Percentiles rank a stretch among this genome's conserved stretches.
These are phyloP conservation scores for Holothuria glaberrima DNA, from an alignment of 35 echinoderm and acorn worm genomes.

Conservation along the genomic window DNA sequence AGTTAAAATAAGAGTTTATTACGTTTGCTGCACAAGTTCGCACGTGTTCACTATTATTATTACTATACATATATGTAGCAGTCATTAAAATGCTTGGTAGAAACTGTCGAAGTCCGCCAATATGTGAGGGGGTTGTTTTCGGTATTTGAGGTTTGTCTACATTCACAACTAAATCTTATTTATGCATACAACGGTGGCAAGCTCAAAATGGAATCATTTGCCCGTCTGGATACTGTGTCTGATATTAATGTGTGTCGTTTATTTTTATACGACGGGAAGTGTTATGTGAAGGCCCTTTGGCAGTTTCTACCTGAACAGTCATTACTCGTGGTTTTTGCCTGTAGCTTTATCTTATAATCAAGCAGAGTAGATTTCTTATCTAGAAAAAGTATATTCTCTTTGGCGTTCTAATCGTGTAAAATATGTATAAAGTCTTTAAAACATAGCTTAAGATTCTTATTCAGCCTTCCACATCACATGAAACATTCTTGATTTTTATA, in stretches of 20 bases:
- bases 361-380: constrained; percentile 56
- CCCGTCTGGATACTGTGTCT: too few species aligned
- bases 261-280: too few species aligned
- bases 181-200: too few species aligned
- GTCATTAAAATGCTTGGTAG: constrained; percentile 18
- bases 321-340: constrained; percentile 23
- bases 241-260: too few species aligned
- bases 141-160: too few species aligned
- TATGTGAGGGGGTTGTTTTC: too few species aligned
- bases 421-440: constrained; percentile 60
- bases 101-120: background rate
- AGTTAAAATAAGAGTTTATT: constrained; percentile 61
- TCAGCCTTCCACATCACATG: constrained; percentile 62
- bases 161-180: too few species aligned
- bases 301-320: too few species aligned
- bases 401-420: constrained; percentile 50
- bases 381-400: constrained; percentile 53
- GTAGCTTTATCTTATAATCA: constrained; percentile 58
- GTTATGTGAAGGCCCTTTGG: too few species aligned
- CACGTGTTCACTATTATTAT: background rate
- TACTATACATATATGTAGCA: constrained; percentile 21
- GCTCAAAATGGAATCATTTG: too few species aligned
- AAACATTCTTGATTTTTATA: constrained; percentile 65
- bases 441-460: constrained; percentile 56
- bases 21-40: constrained; percentile 43